Conservation (phyloP, 2,888 invertebrate species). For the Cecidostiba fungosa region DNA sequence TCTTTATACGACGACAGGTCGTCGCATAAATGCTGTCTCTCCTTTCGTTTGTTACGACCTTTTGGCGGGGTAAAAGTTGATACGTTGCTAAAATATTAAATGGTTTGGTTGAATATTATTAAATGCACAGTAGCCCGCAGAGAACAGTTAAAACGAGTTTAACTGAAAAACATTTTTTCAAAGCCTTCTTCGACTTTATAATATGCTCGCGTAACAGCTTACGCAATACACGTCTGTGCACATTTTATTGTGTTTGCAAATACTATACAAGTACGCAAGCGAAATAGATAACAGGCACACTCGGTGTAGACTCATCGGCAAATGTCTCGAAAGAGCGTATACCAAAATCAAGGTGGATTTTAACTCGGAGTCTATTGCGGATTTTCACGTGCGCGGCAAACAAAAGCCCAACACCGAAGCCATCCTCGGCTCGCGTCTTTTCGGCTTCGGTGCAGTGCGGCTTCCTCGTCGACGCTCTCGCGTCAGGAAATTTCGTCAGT, state of each 20-base stretch:
- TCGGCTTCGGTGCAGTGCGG: not conserved
- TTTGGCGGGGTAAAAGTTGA: not conserved
- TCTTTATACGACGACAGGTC: constrained; percentile 22
- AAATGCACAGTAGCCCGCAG: too few relatives aligned
- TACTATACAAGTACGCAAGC: not conserved
- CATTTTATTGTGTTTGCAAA: not conserved
- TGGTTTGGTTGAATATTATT: not conserved
- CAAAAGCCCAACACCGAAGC: not conserved
- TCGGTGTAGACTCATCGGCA: too few relatives aligned
- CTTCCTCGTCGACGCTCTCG: not conserved
- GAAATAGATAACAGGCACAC: too few relatives aligned
- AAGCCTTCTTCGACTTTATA: not conserved
- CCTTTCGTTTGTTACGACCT: not conserved
- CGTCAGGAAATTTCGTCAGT: not conserved
- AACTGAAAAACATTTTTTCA: too few relatives aligned
- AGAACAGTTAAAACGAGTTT: not conserved
- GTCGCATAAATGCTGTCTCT: constrained; percentile 33
- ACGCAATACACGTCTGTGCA: too few relatives aligned
- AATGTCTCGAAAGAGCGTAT: too few relatives aligned
- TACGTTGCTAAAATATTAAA: not conserved
- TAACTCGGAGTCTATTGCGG: not conserved
- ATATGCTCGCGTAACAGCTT: not conserved
- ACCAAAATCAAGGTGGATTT: too few relatives aligned
- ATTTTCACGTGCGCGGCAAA: not conserved
- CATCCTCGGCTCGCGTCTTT: not conserved